Conservation (phyloP, 1,140 invertebrate genomes). For the Drosophila parabipectinata region DNA sequence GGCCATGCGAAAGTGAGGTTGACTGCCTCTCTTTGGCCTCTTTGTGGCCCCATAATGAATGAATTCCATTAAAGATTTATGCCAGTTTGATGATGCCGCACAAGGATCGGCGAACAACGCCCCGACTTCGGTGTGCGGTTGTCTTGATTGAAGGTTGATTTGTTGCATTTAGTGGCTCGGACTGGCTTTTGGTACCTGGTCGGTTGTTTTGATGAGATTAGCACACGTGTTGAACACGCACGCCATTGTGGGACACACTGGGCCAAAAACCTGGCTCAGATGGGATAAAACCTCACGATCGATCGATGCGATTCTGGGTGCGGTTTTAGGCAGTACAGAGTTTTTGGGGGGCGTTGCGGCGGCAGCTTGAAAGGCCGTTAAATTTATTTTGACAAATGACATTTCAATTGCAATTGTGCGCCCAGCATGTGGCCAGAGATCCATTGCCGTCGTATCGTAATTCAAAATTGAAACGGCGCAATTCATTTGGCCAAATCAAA, state of each 20-base stretch:
- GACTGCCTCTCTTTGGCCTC: constrained; percentile 31
- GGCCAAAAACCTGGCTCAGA: constrained; percentile 12
- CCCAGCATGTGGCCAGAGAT: constrained; percentile 58
- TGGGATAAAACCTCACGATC: constrained; percentile 6
- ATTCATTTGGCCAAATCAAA: constrained; percentile 81
- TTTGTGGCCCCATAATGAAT: constrained; percentile 79
- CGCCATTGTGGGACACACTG: constrained; percentile 33
- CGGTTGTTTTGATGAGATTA: constrained; percentile 78
- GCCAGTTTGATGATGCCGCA: constrained; percentile 83
- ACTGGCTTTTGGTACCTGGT: constrained; percentile 32
- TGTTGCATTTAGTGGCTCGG: constrained; percentile 72
- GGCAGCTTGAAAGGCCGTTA: constrained; percentile 68
- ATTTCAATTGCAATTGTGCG: constrained; percentile 78
- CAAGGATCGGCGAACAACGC: constrained; percentile 58
- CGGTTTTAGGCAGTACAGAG: constrained; percentile 12
- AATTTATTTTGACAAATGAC: constrained; percentile 84
- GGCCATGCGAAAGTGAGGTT: constrained; percentile 42
- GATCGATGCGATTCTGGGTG: constrained; percentile 22
- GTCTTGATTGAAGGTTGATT: constrained; percentile 83
- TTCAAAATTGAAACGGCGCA: constrained; percentile 76
- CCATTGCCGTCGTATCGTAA: constrained; percentile 54
- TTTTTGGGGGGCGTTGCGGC: constrained; percentile 44
- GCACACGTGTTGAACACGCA: constrained; percentile 84
- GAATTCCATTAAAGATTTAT: constrained; percentile 84
- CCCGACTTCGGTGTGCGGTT: constrained; percentile 36